Conservation (phyloP, 37 sponge, comb jelly and placozoan species). For the Amphimedon queenslandica region DNA sequence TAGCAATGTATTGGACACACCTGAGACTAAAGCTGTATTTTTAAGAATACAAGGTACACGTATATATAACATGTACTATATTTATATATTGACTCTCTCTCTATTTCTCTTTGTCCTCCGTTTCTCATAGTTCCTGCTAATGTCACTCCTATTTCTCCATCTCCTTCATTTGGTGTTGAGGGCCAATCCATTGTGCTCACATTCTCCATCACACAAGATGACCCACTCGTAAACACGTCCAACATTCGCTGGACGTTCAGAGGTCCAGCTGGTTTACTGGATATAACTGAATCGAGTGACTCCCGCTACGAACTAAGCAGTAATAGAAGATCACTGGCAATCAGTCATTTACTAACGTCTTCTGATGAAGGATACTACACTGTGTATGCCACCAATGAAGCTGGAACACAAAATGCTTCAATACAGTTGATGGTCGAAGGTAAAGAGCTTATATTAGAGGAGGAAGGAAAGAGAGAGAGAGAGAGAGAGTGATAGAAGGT, state of each 20-base stretch:
- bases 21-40: not conserved
- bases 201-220: constrained; percentile 9
- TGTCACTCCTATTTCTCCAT: not conserved
- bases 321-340: constrained; percentile 7
- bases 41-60: constrained; percentile 4
- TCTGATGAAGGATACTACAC: constrained; percentile 25
- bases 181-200: not conserved
- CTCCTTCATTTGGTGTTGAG: not conserved
- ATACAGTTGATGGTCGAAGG: constrained; percentile 11
- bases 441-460: too few species aligned
- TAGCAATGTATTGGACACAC: not conserved
- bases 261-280: not conserved
- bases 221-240: not conserved
- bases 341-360: not conserved
- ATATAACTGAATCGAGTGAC: not conserved
- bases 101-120: not conserved
- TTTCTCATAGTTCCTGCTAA: constrained; percentile 5
- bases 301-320: not conserved
- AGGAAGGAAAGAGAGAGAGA: too few species aligned
- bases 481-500: too few species aligned
- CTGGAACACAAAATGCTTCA: constrained; percentile 8
- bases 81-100: not conserved
- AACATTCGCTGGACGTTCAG: constrained; percentile 10
- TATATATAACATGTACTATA: not conserved
- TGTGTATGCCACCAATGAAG: constrained; percentile 12